These are phyloP conservation scores for Gastracanthus pulcherrimus DNA, from an alignment of 2,888 invertebrate species.

Conservation along the genomic window DNA sequence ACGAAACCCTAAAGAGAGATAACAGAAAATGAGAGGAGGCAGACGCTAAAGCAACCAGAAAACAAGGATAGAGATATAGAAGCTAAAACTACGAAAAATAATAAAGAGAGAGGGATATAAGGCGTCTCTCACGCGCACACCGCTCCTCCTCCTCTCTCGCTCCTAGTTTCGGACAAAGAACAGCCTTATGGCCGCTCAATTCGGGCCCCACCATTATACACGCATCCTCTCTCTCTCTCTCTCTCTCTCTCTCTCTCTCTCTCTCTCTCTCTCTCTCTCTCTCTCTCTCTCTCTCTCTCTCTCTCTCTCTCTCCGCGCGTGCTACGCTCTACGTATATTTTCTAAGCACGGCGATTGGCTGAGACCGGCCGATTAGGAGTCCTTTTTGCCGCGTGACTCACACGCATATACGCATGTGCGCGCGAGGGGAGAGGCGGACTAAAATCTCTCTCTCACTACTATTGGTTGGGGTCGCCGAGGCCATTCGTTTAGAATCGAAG, in stretches of 20 bases:
- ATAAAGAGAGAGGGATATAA: conserved; percentile 14
- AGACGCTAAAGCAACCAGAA: neutral
- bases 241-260: conserved; percentile 2
- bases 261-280: neutral
- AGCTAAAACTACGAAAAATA: neutral
- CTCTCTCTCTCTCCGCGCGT: neutral
- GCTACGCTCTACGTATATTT: no score
- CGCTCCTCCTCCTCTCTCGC: no score
- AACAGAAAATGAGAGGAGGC: neutral
- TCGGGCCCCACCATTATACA: conserved; percentile 32
- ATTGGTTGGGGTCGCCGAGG: conserved; percentile 72
- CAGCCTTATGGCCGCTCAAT: conserved; percentile 71
- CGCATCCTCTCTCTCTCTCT: neutral
- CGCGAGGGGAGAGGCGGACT: conserved; percentile 59
- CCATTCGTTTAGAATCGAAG: conserved; percentile 74
- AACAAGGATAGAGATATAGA: no score
- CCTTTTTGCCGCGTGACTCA: conserved; percentile 18
- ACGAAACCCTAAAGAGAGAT: neutral
- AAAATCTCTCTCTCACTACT: conserved; percentile 62
- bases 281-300: no score
- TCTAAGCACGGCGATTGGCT: conserved; percentile 26
- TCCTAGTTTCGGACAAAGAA: conserved; percentile 76
- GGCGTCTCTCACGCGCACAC: neutral
- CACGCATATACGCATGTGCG: neutral
- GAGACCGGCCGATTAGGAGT: conserved; percentile 31